Conservation (phyloP, 2,113 vertebrate genomes). For the Otis tarda region DNA sequence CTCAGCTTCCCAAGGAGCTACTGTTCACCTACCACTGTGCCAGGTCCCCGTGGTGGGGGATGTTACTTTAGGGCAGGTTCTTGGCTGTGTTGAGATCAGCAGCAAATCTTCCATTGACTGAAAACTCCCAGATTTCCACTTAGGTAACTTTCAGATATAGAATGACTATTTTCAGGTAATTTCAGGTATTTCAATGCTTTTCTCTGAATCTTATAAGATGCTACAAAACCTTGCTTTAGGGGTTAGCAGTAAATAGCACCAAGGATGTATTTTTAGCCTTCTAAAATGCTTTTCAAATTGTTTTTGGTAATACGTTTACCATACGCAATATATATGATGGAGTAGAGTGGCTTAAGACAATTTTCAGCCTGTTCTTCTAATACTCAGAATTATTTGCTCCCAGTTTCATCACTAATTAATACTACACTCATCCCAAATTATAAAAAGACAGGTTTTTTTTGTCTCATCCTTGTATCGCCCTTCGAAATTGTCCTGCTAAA, state of each 20-base stretch:
- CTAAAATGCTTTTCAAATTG: not conserved
- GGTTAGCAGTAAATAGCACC: not conserved
- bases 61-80: not conserved
- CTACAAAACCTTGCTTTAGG: not conserved
- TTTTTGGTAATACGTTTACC: not conserved
- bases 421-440: not conserved
- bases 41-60: not conserved
- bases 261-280: not conserved
- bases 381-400: not conserved
- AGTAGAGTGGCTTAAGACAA: not conserved
- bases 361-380: not conserved
- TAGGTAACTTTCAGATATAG: not conserved
- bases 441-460: not conserved
- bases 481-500: not conserved
- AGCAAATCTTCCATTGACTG: not conserved
- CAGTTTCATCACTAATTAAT: not conserved
- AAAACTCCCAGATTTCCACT: not conserved
- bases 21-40: fast-evolving
- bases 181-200: not conserved
- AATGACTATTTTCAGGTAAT: not conserved
- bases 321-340: not conserved
- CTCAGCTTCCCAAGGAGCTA: not conserved
- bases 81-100: not conserved
- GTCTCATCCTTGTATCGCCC: not conserved
- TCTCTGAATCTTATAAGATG: not conserved